phyloP scores from a whole-genome alignment of 35 echinoderm and acorn worm species.

The Anneissia japonica region DNA sequence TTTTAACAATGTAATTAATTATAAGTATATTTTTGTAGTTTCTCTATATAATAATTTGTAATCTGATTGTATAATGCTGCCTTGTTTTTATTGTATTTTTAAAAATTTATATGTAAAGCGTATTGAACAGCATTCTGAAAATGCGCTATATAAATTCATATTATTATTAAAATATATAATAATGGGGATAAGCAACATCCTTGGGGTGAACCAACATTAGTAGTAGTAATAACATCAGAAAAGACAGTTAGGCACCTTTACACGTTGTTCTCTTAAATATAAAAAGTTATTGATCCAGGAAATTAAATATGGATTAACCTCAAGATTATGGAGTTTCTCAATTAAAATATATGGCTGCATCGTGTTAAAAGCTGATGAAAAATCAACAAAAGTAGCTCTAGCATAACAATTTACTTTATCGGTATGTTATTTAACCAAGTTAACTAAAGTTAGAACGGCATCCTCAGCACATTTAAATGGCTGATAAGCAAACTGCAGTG shows the following conservation, averaged over 20 bases:
- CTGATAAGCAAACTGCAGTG: constrained; percentile 10
- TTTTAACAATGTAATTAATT: no score
- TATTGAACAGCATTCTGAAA: not conserved
- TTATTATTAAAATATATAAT: no score
- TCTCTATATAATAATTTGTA: no score
- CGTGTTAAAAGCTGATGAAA: constrained; percentile 13
- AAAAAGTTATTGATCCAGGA: not conserved
- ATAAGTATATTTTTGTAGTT: no score
- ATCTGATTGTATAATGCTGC: no score
- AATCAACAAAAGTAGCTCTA: constrained; percentile 8
- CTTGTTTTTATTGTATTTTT: no score
- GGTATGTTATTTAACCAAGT: not conserved
- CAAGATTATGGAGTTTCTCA: constrained; percentile 9
- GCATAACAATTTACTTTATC: constrained; percentile 10
- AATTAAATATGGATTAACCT: not conserved
- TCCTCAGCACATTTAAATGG: not conserved
- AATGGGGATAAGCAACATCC: not conserved
- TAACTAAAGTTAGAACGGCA: constrained; percentile 10
- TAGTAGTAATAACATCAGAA: constrained; percentile 11
- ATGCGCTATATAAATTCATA: not conserved
- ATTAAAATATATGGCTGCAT: constrained; percentile 12
- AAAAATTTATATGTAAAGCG: no score
- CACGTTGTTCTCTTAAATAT: not conserved
- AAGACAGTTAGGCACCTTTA: not conserved
- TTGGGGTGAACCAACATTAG: constrained; percentile 10